Conservation (phyloP, 2,797 vertebrate species). For the Coregonus ussuriensis region DNA sequence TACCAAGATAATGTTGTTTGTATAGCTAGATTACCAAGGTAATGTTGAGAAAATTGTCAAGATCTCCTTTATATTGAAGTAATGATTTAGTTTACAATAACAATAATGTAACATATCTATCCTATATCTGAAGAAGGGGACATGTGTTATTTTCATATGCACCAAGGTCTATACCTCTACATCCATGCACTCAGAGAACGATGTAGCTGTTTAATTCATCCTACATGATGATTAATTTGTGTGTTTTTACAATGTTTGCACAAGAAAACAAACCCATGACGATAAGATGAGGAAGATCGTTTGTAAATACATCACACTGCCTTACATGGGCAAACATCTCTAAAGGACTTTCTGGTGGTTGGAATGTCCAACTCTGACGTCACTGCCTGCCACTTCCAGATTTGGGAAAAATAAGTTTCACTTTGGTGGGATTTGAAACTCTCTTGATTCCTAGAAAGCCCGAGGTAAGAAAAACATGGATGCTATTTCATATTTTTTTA, state of each 20-base stretch:
- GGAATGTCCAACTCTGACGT: conserved; percentile 82
- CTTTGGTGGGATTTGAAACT: conserved; percentile 77
- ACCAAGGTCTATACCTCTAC: not conserved
- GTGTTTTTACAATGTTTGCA: conserved; percentile 34
- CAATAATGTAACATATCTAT: too few relatives aligned
- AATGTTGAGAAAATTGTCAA: too few relatives aligned
- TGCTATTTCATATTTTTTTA: not conserved
- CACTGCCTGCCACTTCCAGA: conserved; percentile 73
- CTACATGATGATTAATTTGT: conserved; percentile 15
- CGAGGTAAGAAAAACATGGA: conserved; percentile 73
- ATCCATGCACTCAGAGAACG: not conserved
- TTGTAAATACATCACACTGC: conserved; percentile 57
- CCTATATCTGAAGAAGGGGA: too few relatives aligned
- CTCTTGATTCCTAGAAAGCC: conserved; percentile 75
- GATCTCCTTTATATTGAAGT: too few relatives aligned
- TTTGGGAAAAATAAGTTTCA: conserved; percentile 79
- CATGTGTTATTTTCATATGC: not conserved
- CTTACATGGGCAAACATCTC: conserved; percentile 84
- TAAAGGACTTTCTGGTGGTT: conserved; percentile 61
- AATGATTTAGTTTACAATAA: too few relatives aligned
- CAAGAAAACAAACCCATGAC: conserved; percentile 33
- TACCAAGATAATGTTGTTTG: not conserved
- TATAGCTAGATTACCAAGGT: not conserved
- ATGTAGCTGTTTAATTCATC: conserved; percentile 5
- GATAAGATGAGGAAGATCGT: conserved; percentile 37